These are phyloP conservation scores for Ischnura elegans DNA, from an alignment of 2,888 invertebrate species.

Conservation along the genomic window DNA sequence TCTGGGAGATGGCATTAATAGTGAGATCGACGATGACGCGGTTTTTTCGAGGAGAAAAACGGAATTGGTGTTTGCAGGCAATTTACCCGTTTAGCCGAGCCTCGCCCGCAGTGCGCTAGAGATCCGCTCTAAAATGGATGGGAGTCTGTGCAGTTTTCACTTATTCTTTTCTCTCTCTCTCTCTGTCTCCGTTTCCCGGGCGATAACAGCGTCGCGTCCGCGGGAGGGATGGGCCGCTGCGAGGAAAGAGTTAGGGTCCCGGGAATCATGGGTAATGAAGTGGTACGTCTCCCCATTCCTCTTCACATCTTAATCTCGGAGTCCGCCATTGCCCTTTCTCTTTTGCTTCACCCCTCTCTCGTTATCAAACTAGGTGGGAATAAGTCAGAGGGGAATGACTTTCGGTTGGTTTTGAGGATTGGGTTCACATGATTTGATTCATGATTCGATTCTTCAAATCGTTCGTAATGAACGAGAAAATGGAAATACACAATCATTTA, in stretches of 20 bases:
- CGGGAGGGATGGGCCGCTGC: neutral
- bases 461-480: too few relatives aligned
- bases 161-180: neutral
- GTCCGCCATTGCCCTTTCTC: neutral
- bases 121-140: neutral
- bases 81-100: slow-evolving; percentile 35
- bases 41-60: neutral
- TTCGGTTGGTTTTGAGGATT: too few relatives aligned
- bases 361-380: neutral
- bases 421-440: too few relatives aligned
- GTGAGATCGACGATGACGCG: neutral
- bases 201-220: slow-evolving; percentile 11
- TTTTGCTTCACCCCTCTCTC: neutral
- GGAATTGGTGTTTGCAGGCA: slow-evolving; percentile 26
- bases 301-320: neutral
- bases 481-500: too few relatives aligned
- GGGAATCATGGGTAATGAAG: neutral
- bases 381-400: too few relatives aligned
- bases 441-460: too few relatives aligned
- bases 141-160: neutral
- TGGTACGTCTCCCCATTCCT: neutral
- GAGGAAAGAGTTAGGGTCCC: neutral
- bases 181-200: neutral
- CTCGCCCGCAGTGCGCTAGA: neutral
- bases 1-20: neutral